Base-by-base conservation (phyloP, 92 coral and sea anemone species). In the Pocillopora grandis region DNA sequence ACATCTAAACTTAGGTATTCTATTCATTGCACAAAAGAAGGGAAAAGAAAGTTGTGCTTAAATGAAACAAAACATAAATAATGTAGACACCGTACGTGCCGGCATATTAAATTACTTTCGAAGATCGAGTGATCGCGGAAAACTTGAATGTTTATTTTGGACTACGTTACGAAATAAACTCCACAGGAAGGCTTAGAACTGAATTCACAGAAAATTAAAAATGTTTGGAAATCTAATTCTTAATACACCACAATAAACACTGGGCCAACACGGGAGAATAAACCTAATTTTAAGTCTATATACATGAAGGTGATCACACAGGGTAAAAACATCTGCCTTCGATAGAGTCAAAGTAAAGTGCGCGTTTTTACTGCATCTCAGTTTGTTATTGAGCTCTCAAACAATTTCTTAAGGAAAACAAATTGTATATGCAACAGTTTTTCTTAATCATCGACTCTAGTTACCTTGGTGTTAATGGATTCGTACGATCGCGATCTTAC, bases 381-480 rank as follows among this genome's bases (percentile, higher is more conserved):
- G 67, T 66, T 21, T 23, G 63, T 48, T 56, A 17, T 55, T 15
- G 10, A 58, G 16, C 23, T 35, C 66, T 49, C 10, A 35, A 14
- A 15, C 63, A 37, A 1, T 8, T 1, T 11, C 37, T 62, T 33
- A 85, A 21, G 12, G 83, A 37, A 10, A 36, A 16, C 12, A 21
- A 3, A 77, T 12, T 2, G 80, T 58, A 67, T 31, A 63, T 5
- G 7, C 12, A 23, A 72, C 60, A 33, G 10, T 52, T 17, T 20
- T 55, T 17, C 10, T 78, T 58, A n/a, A 66, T 52, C 57, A 3
- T 56, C 67, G 20, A 65, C 5, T 36, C 10, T 52, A 81, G 12
- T 76, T 76, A 92, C 95, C 95, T 89, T 92, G 18, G 93, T 90
- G 85, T 92, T 92, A n/a, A 92, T 74, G n/a, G 93, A 89, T 72